phyloP scores from a whole-genome alignment of 2,888 invertebrate genomes.

The Drosophila kambysellisi region DNA sequence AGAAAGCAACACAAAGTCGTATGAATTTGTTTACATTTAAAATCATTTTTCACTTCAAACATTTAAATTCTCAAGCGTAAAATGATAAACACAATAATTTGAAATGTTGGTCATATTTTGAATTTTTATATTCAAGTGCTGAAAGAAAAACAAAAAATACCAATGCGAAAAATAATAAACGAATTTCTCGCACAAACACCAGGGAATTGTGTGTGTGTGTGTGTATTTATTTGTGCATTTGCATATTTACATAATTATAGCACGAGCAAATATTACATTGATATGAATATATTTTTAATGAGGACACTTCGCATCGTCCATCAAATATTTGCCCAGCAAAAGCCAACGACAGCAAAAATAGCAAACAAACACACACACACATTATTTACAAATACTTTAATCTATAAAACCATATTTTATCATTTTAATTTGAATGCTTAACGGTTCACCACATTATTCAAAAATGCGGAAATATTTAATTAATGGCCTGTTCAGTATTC shows the following conservation, averaged over 20 bases:
- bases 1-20: not conserved
- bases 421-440: conserved; percentile 52
- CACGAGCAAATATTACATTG: conserved; percentile 43
- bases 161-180: conserved; percentile 1
- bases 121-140: conserved; percentile 15
- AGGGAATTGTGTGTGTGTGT: not conserved
- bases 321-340: conserved; percentile 42
- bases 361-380: not conserved
- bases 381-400: conserved; percentile 17
- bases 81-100: conserved; percentile 3
- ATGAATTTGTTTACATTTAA: not conserved
- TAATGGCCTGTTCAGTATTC: conserved; percentile 34
- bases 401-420: conserved; percentile 37
- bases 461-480: conserved; percentile 58
- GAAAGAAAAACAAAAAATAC: conserved; percentile 14
- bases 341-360: conserved; percentile 5
- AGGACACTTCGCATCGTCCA: conserved; percentile 45
- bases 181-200: not conserved
- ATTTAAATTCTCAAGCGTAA: conserved; percentile 1
- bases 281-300: conserved; percentile 49
- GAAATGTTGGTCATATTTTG: not conserved
- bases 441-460: conserved; percentile 36
- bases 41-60: not conserved
- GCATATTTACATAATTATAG: conserved; percentile 25
- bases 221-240: conserved; percentile 15